phyloP scores from a whole-genome alignment of 2,113 vertebrate genomes.

The Amia ocellicauda region DNA sequence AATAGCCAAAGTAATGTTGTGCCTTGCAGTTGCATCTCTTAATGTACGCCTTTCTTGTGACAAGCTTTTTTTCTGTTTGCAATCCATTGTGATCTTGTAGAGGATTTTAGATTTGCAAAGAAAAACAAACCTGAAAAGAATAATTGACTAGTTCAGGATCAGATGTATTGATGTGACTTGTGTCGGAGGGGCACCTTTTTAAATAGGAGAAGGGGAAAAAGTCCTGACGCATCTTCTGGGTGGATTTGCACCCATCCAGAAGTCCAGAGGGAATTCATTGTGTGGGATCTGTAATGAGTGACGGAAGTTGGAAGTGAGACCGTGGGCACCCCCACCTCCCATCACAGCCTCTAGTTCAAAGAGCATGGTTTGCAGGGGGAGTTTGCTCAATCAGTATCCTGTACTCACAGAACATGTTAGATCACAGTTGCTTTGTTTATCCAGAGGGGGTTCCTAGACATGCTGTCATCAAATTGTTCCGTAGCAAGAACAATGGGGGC shows the following conservation, averaged over 20 bases:
- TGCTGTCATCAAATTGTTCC: slow-evolving; percentile 55
- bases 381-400: slow-evolving; percentile 20
- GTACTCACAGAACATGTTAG: slow-evolving; percentile 2
- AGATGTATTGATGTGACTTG: too few species aligned
- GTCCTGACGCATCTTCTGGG: too few species aligned
- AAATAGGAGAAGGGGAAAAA: too few species aligned
- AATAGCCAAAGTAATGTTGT: too few species aligned
- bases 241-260: neutral
- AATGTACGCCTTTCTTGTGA: too few species aligned
- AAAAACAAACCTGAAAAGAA: too few species aligned
- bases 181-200: too few species aligned
- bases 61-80: too few species aligned
- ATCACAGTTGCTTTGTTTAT: slow-evolving; percentile 28
- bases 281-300: slow-evolving; percentile 14
- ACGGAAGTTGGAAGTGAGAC: neutral
- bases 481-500: slow-evolving; percentile 52
- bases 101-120: too few species aligned
- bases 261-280: neutral
- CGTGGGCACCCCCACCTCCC: slow-evolving; percentile 3
- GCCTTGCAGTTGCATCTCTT: too few species aligned
- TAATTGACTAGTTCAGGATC: too few species aligned
- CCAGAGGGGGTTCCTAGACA: slow-evolving; percentile 40
- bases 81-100: too few species aligned
- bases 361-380: slow-evolving; percentile 12
- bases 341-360: slow-evolving; percentile 23